Base-by-base conservation (phyloP, 1,140 invertebrate species). In the Hetaerina americana region DNA sequence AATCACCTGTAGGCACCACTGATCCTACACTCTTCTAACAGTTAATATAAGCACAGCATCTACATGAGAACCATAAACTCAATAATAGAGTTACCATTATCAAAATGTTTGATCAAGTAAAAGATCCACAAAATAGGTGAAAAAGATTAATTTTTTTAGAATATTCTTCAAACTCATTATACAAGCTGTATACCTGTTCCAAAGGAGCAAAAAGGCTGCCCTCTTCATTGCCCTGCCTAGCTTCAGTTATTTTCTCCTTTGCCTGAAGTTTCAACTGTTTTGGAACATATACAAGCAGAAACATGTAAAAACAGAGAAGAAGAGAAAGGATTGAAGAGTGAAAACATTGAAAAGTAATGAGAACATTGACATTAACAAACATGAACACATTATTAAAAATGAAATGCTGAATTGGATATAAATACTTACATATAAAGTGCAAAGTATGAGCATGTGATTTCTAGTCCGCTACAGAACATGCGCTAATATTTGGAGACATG, bases 171-270 rank as follows among this genome's bases (percentile, higher is more conserved):
- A n/a, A n/a, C n/a, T n/a, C n/a, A n/a, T n/a, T n/a, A n/a, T n/a
- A n/a, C n/a, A n/a, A n/a, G 15, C 40, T 57, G 40, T 66, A 28
- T 72, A 76, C 76, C 40, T 76, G 72, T 74, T 77, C 76, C 3
- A 77, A 57, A 40, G 78, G 78, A 71, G 77, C 73, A 28, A 79
- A 71, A 22, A 79, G 25, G 73, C 85, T 88, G 72, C 89, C 88
- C 72, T 88, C 83, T 31, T 75, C 73, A 26, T 69, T 26, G 40
- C 15, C 40, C 15, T 57, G 40, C 1, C 73, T 71, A n/a, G 81
- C 87, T 79, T 87, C 88, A 12, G 84, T 82, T 66, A 88, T 84
- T 81, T 87, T 88, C 81, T 88, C 88, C 80, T 87, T 87, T 74
- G 88, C 88, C 82, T 87, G 85, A 76, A 83, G 81, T 77, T 87